Percentiles rank a stretch among this genome's conserved stretches.
Evolutionary conservation across 2,113 vertebrate genomes (phyloP).

Genomic region (Sarotherodon lohbergeri): DNA sequence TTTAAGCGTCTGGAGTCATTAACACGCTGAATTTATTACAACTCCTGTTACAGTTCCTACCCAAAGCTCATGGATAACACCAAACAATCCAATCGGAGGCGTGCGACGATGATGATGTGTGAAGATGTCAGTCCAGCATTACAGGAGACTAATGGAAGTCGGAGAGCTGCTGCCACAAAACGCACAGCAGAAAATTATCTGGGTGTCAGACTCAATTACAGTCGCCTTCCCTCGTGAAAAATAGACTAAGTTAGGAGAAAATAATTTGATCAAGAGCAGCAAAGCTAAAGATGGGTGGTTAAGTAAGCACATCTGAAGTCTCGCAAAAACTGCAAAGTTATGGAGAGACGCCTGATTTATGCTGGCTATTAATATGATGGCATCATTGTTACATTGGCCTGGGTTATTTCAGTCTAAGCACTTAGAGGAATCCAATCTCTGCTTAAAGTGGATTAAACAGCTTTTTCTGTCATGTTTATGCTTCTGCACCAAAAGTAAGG

Average conservation of each 20-base stretch:
- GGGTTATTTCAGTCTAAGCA: conserved; percentile 26
- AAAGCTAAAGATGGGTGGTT: background rate
- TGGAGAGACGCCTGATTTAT: background rate
- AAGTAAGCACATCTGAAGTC: background rate
- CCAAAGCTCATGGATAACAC: background rate
- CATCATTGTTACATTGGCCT: background rate
- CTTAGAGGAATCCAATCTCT: conserved; percentile 12
- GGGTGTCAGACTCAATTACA: background rate
- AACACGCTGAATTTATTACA: background rate
- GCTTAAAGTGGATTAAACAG: conserved; percentile 40
- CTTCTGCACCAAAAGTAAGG: background rate
- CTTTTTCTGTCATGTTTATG: conserved; percentile 21
- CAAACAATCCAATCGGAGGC: background rate
- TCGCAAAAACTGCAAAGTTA: background rate
- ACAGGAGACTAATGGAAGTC: background rate
- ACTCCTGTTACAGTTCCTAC: background rate
- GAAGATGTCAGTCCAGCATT: conserved; percentile 1
- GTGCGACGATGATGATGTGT: background rate
- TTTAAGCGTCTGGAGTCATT: background rate
- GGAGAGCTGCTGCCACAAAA: background rate
- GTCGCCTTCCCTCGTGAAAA: background rate
- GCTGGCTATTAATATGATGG: background rate
- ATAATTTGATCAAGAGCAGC: background rate
- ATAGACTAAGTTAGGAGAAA: background rate
- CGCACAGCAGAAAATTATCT: background rate